Evolutionary conservation across 2,797 vertebrate species (phyloP), one percentile per base, ranked within the genome.

Genomic region (Hybognathus amarus): DNA sequence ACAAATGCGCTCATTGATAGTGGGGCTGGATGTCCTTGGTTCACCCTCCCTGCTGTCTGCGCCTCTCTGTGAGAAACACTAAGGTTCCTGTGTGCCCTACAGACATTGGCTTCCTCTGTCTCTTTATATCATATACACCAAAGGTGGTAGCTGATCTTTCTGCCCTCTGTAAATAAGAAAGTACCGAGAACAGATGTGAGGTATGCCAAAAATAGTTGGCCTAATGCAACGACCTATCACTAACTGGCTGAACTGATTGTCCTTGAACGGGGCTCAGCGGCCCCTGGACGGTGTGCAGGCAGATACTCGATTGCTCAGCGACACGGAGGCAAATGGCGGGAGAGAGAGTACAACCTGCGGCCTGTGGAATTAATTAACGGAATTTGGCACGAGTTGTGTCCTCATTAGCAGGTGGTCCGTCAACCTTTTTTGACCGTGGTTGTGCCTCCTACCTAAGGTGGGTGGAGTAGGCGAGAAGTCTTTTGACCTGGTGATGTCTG

Each of bases 1-100:
- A 94, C 93, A 93, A 94, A 94, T 90, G 90, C 85, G 79, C 88
- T 88, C 87, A 93, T 93, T 94, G 91, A 94, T 91, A 80, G 79
- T 71, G 63, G 45, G 61, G 45, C 5, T 52, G 86, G 88, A 87
- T 91, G 91, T 92, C 91, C 93, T 94, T 93, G 92, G 85, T 90
- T 92, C 84, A 85, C 89, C 83, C 78, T 77, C 78, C 79, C 70
- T 24, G 27, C 80, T 17, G 24, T 42, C 47, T 63, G n/a, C 11
- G 9, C 45, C 61, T 73, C 33, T 12, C 61, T 91, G 84, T 87
- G 71, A 42, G 85, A 90, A 82, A 92, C 92, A 93, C 89, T 91
- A 87, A 83, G 85, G 2, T 40, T 45, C 87, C 90, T 92, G 89
- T 94, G 90, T 78, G 78, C 83, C 88, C 20, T 77, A 61, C 30